Base-by-base conservation (phyloP, 2,888 invertebrate species). In the Ochlodes sylvanus region DNA sequence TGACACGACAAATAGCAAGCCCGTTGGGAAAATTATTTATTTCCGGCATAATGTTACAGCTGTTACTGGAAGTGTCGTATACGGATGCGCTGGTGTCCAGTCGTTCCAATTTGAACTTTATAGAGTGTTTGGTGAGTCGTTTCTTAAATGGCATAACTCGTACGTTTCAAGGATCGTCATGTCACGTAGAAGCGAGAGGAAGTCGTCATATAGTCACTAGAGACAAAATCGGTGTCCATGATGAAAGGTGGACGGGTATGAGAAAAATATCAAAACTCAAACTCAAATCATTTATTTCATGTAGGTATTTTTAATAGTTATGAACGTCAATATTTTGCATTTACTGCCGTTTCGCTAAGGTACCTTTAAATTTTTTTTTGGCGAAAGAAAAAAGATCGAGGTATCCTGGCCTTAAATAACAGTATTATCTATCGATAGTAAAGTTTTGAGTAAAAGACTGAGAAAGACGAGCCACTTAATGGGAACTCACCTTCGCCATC, bases 101-200 rank as follows among this genome's bases (percentile, higher is more conserved):
- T 7, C 19, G 2, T 17, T n/a, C 19, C 10, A 44, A 34, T 44
- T 61, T 32, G 15, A 41, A 19, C 52, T 41, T 27, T 67, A 61
- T 27, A 4, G n/a, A 9, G 0, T 12, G n/a, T 1, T 7, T 3
- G 0, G 32, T 44, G 21, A 7, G 60, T 60, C 14, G 32, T 14
- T 34, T 54, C 61, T 66, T 10, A 21, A 10, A 10, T 38, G 50
- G 14, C 50, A 50, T n/a, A 12, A 7, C 1, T 7, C 9, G 5
- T 9, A 7, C 61, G 63, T 62, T 70, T 72, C 66, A 61, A 69
- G 70, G 72, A 69, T 72, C 71, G 65, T 69, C 67, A 68, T 68
- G 72, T 73, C 75, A 75, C 76, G 74, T 74, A 73, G 62, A 70
- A 70, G 68, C 73, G 70, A 69, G 60, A 70, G 74, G 75, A 75